Evolutionary conservation across 2,113 vertebrate genomes (phyloP), one percentile per base, ranked within the genome.

Genomic region (Marcusenius ussheri): DNA sequence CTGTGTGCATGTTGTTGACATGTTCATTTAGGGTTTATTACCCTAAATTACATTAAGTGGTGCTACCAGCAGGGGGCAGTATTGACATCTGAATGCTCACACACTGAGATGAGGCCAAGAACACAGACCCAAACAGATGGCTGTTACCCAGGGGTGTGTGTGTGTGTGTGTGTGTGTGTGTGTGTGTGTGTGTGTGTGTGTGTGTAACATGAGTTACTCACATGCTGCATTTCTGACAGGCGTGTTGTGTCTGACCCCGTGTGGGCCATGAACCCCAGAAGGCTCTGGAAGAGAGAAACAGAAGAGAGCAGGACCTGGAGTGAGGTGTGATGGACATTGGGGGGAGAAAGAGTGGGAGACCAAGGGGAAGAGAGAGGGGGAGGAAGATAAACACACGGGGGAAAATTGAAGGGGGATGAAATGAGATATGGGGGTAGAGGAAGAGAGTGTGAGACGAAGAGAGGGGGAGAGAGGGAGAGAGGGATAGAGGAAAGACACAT

Each of bases 201-300:
- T 45, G 42, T 45, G 5, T 45, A 45, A 51, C 13, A 17, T 51
- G 50, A 15, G 47, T 27, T 27, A 49, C 74, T 80, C 42, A 86
- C 83, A 27, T 8, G 39, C 46, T 49, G 46, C 83, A 49, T 96
- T 93, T 92, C 95, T 93, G 94, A 94, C 83, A 53, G 96, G 91
- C 21, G 93, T 92, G 91, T 91, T 91, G 96, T 93, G 88, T 97
- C 96, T 93, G 92, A 92, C 94, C 95, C 95, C 94, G 95, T 92
- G 92, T 95, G 91, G 91, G 95, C 92, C 93, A 96, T 91, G 94
- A 96, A 95, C 90, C 96, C 96, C 88, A 91, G 93, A n/a, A 94
- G 95, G 91, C 92, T 95, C 95, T 97, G 95, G 0, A 92, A 92
- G 62, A 45, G 50, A 93, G 93, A 93, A 91, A 93, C 0, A 93